These are phyloP conservation scores for Drosophila grimshawi DNA, from an alignment of 1,140 invertebrate genomes.

Conservation along the genomic window DNA sequence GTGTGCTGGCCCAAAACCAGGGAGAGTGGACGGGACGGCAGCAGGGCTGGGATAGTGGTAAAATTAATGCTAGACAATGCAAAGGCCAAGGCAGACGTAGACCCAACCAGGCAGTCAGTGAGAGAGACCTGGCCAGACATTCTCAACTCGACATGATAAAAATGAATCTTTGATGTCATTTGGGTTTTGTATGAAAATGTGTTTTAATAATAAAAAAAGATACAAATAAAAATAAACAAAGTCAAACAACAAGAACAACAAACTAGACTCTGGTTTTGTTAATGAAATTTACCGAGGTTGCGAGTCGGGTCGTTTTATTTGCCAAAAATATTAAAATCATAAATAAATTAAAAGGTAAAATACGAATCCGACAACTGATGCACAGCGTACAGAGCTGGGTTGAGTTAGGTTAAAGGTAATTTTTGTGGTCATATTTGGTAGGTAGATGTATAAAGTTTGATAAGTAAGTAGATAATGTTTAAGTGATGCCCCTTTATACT, in stretches of 20 bases:
- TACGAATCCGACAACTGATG: not conserved
- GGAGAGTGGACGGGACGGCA: not conserved
- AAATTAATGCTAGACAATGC: constrained; percentile 9
- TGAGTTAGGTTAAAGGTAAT: not conserved
- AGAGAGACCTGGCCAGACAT: constrained; percentile 44
- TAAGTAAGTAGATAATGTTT: not conserved
- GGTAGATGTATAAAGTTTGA: not conserved
- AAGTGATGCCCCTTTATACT: not conserved
- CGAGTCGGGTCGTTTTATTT: constrained; percentile 58
- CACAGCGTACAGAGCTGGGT: not conserved
- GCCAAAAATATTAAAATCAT: constrained; percentile 75
- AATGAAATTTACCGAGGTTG: constrained; percentile 68
- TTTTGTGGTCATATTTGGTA: not conserved
- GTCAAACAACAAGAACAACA: constrained; percentile 1
- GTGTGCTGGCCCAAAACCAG: constrained; percentile 42
- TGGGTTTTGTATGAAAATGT: constrained; percentile 76
- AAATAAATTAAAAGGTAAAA: constrained; percentile 64
- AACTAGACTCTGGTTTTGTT: constrained; percentile 62
- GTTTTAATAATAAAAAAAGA: constrained; percentile 75
- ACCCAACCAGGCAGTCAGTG: constrained; percentile 14
- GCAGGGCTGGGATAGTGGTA: too few species aligned
- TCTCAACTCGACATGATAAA: constrained; percentile 65
- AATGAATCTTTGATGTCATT: constrained; percentile 82
- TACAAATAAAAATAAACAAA: not conserved
- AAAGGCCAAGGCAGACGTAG: constrained; percentile 32